Evolutionary conservation across 2,113 vertebrate species (phyloP).

Genomic region (Scopus umbretta): DNA sequence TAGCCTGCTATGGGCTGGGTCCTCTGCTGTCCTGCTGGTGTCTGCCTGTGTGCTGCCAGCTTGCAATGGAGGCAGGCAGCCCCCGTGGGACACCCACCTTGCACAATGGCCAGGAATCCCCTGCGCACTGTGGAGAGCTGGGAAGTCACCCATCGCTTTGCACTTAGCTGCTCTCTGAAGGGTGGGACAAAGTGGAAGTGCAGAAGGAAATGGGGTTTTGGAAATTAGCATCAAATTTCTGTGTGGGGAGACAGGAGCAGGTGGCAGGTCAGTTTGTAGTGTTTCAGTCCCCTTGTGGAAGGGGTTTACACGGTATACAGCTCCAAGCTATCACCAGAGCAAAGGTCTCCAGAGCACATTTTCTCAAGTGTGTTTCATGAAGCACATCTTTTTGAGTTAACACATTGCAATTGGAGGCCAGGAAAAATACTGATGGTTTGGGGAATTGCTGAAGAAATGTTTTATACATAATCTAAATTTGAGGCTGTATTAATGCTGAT

Average conservation of each 20-base stretch:
- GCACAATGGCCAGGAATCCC: too few species aligned
- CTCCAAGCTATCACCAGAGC: neutral
- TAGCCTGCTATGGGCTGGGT: neutral
- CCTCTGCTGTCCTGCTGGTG: neutral
- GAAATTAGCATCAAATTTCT: neutral
- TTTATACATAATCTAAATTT: neutral
- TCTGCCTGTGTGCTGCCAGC: neutral
- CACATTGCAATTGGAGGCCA: neutral
- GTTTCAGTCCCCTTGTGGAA: neutral
- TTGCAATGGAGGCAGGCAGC: neutral
- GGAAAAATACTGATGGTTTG: neutral
- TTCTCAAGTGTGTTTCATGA: neutral
- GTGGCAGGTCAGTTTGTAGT: rapidly evolving
- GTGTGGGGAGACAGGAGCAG: neutral
- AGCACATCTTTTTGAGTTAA: neutral
- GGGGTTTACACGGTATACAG: neutral
- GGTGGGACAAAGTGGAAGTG: neutral
- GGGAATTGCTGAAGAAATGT: neutral
- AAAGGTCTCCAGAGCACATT: neutral
- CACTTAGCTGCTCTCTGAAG: neutral
- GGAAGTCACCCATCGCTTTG: neutral
- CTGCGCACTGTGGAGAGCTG: rapidly evolving
- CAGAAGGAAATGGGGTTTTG: neutral
- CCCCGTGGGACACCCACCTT: rapidly evolving
- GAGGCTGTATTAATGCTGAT: neutral